Evolutionary conservation across 1,140 invertebrate species (phyloP).

Genomic region (Galendromus occidentalis): DNA sequence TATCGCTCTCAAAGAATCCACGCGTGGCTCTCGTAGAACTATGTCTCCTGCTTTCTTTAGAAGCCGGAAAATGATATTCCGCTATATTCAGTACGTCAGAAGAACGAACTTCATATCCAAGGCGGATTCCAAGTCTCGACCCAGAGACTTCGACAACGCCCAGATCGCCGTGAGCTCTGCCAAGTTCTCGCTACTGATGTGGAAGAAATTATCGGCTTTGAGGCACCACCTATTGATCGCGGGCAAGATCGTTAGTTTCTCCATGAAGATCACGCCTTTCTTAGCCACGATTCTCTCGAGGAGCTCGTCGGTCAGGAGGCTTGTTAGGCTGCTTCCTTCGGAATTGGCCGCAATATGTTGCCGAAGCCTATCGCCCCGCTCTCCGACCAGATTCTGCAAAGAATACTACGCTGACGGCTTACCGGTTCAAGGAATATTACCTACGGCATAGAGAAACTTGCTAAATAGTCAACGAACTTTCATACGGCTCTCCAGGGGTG

Average conservation of each 20-base stretch:
- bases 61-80: too few relatives aligned
- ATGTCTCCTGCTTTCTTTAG: too few relatives aligned
- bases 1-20: too few relatives aligned
- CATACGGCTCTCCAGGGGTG: neutral
- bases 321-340: neutral
- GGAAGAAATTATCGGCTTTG: neutral
- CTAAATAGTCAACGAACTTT: neutral
- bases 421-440: too few relatives aligned
- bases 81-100: too few relatives aligned
- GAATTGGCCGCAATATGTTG: neutral
- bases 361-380: neutral
- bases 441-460: too few relatives aligned
- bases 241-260: neutral
- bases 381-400: neutral
- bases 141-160: neutral
- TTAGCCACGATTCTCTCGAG: neutral
- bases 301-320: neutral
- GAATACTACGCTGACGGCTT: too few relatives aligned
- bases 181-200: neutral
- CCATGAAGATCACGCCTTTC: conserved; percentile 5
- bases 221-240: neutral
- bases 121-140: neutral
- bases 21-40: too few relatives aligned
- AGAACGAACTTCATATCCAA: neutral
- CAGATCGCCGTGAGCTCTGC: neutral